phyloP scores from a whole-genome alignment of 1,140 invertebrate species.

The Caenorhabditis tropicalis region DNA sequence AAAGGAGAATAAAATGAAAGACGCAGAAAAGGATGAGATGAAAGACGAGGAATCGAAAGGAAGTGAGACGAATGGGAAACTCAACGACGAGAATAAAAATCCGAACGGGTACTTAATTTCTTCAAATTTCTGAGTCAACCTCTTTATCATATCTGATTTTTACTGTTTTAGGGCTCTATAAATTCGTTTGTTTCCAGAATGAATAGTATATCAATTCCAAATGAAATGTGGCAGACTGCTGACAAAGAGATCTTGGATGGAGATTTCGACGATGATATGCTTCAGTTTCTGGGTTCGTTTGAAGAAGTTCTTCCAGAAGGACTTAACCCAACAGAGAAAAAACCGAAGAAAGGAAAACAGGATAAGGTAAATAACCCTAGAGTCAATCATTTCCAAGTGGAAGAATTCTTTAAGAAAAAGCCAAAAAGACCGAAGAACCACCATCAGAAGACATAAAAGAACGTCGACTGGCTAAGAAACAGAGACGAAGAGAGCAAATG shows the following conservation, averaged over 20 bases:
- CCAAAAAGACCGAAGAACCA: too few relatives aligned
- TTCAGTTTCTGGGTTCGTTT: slow-evolving; percentile 43
- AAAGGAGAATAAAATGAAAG: slow-evolving; percentile 53
- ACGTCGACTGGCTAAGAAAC: not conserved
- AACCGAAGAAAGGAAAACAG: not conserved
- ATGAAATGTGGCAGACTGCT: not conserved
- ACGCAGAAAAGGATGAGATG: slow-evolving; percentile 56
- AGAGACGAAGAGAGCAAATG: not conserved
- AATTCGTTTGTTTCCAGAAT: not conserved
- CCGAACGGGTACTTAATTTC: too few relatives aligned
- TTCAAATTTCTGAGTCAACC: too few relatives aligned
- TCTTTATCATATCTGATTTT: too few relatives aligned
- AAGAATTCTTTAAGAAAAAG: too few relatives aligned
- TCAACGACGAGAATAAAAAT: too few relatives aligned
- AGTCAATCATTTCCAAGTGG: too few relatives aligned
- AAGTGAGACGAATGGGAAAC: too few relatives aligned
- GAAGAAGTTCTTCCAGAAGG: slow-evolving; percentile 47
- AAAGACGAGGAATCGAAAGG: slow-evolving; percentile 11
- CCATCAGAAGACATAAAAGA: not conserved
- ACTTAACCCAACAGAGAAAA: not conserved
- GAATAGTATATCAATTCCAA: slow-evolving; percentile 12
- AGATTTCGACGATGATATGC: slow-evolving; percentile 45
- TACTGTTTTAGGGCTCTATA: too few relatives aligned
- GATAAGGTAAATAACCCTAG: too few relatives aligned
- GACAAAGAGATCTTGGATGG: not conserved